Percentiles rank a stretch among this genome's conserved stretches.
These are phyloP conservation scores for Ruditapes philippinarum DNA, from an alignment of 1,140 invertebrate genomes.

Conservation along the genomic window DNA sequence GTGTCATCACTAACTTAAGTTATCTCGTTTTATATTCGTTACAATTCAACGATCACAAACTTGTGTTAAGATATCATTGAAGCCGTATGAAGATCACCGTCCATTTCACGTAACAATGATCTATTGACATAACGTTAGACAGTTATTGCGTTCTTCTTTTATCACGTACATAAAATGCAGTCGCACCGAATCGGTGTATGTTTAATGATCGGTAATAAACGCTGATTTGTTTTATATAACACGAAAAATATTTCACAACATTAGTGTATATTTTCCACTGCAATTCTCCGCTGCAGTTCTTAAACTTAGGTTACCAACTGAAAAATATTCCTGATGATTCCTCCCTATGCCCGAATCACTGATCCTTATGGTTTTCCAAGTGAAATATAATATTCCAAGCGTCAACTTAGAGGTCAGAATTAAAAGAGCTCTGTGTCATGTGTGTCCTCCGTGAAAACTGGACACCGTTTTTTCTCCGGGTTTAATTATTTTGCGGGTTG, in stretches of 20 bases:
- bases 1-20: neutral
- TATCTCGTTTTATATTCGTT: neutral
- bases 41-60: conserved; percentile 1
- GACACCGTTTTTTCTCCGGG: neutral
- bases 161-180: conserved; percentile 9
- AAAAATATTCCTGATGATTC: no score
- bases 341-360: neutral
- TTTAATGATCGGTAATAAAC: neutral
- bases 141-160: conserved; percentile 31
- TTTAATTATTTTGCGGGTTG: neutral
- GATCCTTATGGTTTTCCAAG: neutral
- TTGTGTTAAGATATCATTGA: neutral
- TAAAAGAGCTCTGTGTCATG: no score
- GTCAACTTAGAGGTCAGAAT: no score
- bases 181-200: neutral
- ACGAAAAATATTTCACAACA: no score
- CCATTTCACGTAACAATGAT: conserved; percentile 18
- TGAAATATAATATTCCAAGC: no score
- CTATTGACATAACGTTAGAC: conserved; percentile 14
- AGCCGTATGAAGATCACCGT: neutral
- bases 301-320: no score
- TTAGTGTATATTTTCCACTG: no score
- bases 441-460: neutral
- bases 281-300: no score
- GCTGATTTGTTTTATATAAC: neutral